A percentile compares a stretch with the other conserved stretches of the same genome.
Conservation (phyloP, 2,797 vertebrate genomes). For the Vipera ursinii region DNA sequence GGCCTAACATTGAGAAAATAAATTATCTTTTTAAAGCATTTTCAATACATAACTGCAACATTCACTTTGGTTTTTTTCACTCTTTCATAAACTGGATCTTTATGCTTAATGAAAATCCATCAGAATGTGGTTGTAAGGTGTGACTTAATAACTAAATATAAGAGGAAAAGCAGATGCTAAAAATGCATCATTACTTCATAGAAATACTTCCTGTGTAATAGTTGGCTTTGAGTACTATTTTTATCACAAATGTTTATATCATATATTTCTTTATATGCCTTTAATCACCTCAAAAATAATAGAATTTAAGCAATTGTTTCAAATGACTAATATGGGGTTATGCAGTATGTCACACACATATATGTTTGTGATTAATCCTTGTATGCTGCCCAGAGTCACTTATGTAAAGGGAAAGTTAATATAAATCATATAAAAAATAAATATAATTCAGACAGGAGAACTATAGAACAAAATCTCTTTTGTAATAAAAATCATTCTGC, state of each 20-base stretch:
- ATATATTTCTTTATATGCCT: not conserved
- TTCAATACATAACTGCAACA: not conserved
- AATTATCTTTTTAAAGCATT: not conserved
- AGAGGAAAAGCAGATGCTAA: not conserved
- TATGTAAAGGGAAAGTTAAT: not conserved
- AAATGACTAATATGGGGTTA: not conserved
- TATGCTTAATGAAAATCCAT: not conserved
- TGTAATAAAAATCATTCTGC: not conserved
- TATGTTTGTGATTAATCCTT: not conserved
- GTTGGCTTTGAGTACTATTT: not conserved
- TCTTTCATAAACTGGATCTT: not conserved
- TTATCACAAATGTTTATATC: not conserved
- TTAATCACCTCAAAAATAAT: not conserved
- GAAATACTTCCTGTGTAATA: not conserved
- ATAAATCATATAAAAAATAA: not conserved
- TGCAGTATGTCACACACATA: not conserved
- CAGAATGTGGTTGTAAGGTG: not conserved
- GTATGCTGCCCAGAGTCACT: not conserved
- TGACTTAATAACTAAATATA: not conserved
- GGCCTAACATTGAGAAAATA: not conserved
- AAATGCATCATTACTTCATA: not conserved
- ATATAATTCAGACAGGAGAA: not conserved
- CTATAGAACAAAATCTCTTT: not conserved
- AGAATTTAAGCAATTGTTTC: not conserved
- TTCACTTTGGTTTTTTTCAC: not conserved